These are phyloP conservation scores for Cirrhinus mrigala DNA, from an alignment of 2,797 vertebrate genomes.

Conservation along the genomic window DNA sequence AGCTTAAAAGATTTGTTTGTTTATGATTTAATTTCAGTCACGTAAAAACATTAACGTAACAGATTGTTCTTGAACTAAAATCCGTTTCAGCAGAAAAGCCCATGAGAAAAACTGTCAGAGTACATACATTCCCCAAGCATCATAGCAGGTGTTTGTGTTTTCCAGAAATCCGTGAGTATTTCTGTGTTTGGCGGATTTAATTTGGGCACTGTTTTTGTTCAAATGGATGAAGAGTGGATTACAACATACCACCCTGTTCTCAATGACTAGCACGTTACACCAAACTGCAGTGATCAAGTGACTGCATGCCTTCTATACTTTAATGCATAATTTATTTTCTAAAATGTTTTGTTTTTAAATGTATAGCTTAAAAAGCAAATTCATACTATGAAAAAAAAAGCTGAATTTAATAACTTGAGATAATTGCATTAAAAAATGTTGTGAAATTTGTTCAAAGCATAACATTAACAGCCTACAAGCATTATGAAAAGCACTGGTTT, in stretches of 20 bases:
- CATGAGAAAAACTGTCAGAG: conserved; percentile 3
- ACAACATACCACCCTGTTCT: conserved; percentile 18
- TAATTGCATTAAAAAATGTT: not conserved
- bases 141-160: conserved; percentile 13
- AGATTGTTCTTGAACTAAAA: conserved; percentile 17
- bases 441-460: not conserved
- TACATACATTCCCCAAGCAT: conserved; percentile 14
- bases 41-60: conserved; percentile 13
- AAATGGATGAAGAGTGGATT: conserved; percentile 17
- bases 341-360: not conserved
- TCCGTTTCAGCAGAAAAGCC: not conserved
- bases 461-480: not conserved
- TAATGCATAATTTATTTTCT: not conserved
- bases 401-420: not conserved
- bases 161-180: not conserved
- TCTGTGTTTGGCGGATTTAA: conserved; percentile 22
- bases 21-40: conserved; percentile 25
- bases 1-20: conserved; percentile 32
- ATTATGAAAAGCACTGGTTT: not conserved
- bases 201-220: conserved; percentile 27
- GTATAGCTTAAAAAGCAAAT: not conserved
- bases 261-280: conserved; percentile 2
- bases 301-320: not conserved
- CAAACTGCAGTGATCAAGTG: not conserved
- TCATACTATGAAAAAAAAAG: not conserved